A percentile compares a stretch with the other conserved stretches of the same genome.
These are phyloP conservation scores for Phragmatobia fuliginosa DNA, from an alignment of 2,888 invertebrate genomes.

Conservation along the genomic window DNA sequence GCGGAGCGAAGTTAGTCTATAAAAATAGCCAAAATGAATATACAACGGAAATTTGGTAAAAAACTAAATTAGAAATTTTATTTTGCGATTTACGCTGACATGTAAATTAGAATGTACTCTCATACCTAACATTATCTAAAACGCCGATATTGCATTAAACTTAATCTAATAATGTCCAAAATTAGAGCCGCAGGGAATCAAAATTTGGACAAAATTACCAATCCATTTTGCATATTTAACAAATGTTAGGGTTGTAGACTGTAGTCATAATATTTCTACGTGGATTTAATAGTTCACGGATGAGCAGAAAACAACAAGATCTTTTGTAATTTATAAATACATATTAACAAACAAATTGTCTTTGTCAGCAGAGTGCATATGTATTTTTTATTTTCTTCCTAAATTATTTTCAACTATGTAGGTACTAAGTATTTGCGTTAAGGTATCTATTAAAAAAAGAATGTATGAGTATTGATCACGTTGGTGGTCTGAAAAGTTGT, in stretches of 20 bases:
- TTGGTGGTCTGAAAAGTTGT: too few species aligned
- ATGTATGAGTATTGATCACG: background rate
- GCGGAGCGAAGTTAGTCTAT: too few species aligned
- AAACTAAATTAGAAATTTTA: too few species aligned
- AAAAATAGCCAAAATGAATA: background rate
- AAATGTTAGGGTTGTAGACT: conserved; percentile 39
- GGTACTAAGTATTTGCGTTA: too few species aligned
- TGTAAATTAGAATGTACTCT: conserved; percentile 22
- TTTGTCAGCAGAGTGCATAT: background rate
- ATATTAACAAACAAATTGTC: background rate
- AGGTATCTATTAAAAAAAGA: background rate
- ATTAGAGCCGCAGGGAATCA: conserved; percentile 51
- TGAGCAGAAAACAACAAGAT: background rate
- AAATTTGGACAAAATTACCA: conserved; percentile 53
- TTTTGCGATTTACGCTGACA: conserved; percentile 1
- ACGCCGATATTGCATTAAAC: conserved; percentile 42
- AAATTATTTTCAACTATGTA: too few species aligned
- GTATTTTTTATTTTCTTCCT: background rate
- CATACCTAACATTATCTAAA: conserved; percentile 42
- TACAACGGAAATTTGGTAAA: too few species aligned
- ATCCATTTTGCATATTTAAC: conserved; percentile 62
- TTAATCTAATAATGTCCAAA: conserved; percentile 49
- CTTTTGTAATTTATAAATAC: too few species aligned
- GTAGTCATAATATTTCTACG: background rate
- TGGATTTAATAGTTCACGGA: too few species aligned